Conservation (phyloP, 2,888 invertebrate species). For the Orgyia antiqua region DNA sequence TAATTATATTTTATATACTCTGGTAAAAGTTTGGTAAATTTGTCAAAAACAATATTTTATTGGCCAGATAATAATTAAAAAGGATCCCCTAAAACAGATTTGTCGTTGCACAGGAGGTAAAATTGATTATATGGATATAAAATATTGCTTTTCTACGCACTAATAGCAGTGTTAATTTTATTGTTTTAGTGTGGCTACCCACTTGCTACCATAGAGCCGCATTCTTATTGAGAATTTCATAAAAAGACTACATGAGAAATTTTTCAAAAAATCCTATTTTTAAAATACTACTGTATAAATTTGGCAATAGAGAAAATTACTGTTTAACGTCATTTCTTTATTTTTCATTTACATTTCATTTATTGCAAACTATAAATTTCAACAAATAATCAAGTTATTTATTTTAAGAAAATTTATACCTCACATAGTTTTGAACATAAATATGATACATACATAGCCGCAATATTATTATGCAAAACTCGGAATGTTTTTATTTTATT, state of each 20-base stretch:
- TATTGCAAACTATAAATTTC: slow-evolving; percentile 66
- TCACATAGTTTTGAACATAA: too few species aligned
- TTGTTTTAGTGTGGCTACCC: slow-evolving; percentile 47
- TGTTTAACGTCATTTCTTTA: slow-evolving; percentile 50
- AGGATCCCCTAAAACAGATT: slow-evolving; percentile 66
- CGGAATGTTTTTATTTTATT: too few species aligned
- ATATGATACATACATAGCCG: too few species aligned
- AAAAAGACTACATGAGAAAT: slow-evolving; percentile 62
- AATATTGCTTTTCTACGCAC: slow-evolving; percentile 67
- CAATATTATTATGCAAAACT: too few species aligned
- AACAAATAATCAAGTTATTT: too few species aligned
- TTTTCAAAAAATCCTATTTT: slow-evolving; percentile 59
- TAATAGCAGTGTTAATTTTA: slow-evolving; percentile 53
- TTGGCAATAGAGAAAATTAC: slow-evolving; percentile 68
- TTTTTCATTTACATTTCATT: slow-evolving; percentile 49
- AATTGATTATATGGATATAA: slow-evolving; percentile 56
- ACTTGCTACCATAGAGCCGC: slow-evolving; percentile 44
- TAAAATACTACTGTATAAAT: slow-evolving; percentile 65
- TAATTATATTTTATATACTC: slow-evolving; percentile 32
- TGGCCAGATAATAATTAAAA: slow-evolving; percentile 43
- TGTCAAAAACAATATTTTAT: slow-evolving; percentile 45
- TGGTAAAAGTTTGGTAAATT: slow-evolving; percentile 35
- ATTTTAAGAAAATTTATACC: too few species aligned
- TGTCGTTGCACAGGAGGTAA: slow-evolving; percentile 62
- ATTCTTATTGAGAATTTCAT: slow-evolving; percentile 50